Conservation (phyloP, 1,140 invertebrate species). For the Anoplophora glabripennis region DNA sequence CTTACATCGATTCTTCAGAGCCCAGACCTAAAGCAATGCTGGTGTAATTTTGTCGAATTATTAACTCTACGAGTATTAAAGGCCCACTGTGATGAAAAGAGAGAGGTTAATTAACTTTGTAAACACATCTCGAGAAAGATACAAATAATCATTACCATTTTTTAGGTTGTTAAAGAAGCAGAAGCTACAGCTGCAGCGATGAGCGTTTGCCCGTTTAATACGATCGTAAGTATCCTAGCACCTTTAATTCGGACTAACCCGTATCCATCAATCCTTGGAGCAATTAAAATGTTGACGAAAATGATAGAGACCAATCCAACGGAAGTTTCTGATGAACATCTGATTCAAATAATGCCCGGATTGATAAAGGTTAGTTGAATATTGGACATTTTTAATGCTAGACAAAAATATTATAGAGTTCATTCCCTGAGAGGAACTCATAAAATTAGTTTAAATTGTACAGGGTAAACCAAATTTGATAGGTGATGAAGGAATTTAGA, state of each 20-base stretch:
- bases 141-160: conserved; percentile 1
- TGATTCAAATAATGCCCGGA: conserved; percentile 82
- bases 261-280: conserved; percentile 83
- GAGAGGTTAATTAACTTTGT: conserved; percentile 61
- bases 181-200: conserved; percentile 43
- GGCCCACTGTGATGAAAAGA: conserved; percentile 73
- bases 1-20: conserved; percentile 79
- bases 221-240: conserved; percentile 53
- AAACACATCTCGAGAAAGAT: background rate
- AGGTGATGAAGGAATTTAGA: too few species aligned
- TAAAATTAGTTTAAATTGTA: too few species aligned
- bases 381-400: background rate
- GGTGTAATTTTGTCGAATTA: conserved; percentile 83
- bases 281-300: conserved; percentile 90
- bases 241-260: conserved; percentile 83
- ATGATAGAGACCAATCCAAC: conserved; percentile 69
- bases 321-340: conserved; percentile 69
- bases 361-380: conserved; percentile 69
- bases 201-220: conserved; percentile 48
- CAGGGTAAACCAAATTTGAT: too few species aligned
- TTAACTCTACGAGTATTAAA: conserved; percentile 83
- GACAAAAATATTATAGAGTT: too few species aligned
- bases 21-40: conserved; percentile 69
- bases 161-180: conserved; percentile 44
- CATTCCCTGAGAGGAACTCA: too few species aligned